A percentile compares a stretch with the other conserved stretches of the same genome.
Conservation (phyloP, 2,888 invertebrate species). For the Dynastes tityus region DNA sequence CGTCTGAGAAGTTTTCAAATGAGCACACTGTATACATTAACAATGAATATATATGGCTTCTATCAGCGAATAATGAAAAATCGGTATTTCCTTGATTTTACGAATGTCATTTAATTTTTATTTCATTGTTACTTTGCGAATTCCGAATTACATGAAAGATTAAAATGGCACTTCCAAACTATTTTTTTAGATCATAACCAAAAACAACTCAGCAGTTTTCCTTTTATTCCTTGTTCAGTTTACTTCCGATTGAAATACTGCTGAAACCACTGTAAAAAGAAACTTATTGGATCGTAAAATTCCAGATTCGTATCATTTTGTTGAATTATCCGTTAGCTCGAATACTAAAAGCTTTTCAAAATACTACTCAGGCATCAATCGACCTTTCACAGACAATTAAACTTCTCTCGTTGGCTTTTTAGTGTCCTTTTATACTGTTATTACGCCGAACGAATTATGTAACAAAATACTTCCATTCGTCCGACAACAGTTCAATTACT, state of each 20-base stretch:
- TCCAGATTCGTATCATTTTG: constrained; percentile 19
- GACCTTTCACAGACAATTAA: constrained; percentile 42
- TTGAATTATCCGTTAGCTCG: constrained; percentile 8
- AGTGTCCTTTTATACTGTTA: constrained; percentile 14
- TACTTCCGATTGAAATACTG: background rate
- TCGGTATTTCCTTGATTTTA: no score
- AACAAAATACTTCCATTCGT: constrained; percentile 8
- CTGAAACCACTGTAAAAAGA: background rate
- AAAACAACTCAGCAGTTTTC: no score
- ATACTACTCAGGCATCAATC: constrained; percentile 34
- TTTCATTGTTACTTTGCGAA: no score
- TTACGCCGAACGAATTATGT: background rate
- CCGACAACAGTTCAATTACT: background rate
- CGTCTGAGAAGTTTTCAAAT: no score
- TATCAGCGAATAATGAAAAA: no score
- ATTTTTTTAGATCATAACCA: no score
- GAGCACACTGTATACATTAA: no score
- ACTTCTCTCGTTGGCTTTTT: constrained; percentile 21
- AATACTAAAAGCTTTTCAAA: constrained; percentile 11
- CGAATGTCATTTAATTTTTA: no score
- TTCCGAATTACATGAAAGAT: no score
- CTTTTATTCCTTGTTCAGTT: background rate
- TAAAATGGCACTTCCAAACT: no score
- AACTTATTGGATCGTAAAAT: constrained; percentile 14
- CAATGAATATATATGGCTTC: no score